Base-by-base conservation (phyloP, 1,140 invertebrate species). In the Kradibia gibbosae region DNA sequence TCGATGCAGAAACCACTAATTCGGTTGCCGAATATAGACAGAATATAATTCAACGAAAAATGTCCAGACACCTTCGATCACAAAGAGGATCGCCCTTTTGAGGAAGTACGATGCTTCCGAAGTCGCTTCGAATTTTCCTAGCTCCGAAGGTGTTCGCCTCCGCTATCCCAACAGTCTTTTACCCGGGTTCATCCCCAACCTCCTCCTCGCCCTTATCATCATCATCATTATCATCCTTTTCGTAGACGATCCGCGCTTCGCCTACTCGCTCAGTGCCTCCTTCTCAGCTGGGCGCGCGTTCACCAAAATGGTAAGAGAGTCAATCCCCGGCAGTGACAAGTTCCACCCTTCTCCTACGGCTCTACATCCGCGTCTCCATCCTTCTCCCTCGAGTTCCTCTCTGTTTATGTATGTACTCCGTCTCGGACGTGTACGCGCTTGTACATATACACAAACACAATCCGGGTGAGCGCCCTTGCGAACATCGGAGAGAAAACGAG, bases 241-340 rank as follows among this genome's bases (percentile, higher is more conserved):
- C n/a, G n/a, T n/a, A n/a, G n/a, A 15, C 67, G 8, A 2, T 36
- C 55, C 34, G 39, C 13, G 0, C 17, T 34, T 22, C 28, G 67
- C 22, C 36, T 28, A 34, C 53, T 11, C 39, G 31, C 71, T 60
- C 48, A 25, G 71, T 65, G 82, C 71, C 62, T 79, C 57, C 71
- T 75, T 83, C 78, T 79, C 74, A 82, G 80, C 74, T 57, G 20
- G 22, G 39, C 78, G 50, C 28, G 70, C 82, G 89, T 90, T 90
- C 88, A 85, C 89, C 89, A 90, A 90, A 89, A 90, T 90, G 89
- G 89, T 87, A 88, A 85, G 85, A 77, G 72, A 83, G 81, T 85
- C 86, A 87, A 87, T 87, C 86, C 82, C 82, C 85, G 60, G 67
- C 75, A 71, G 78, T 83, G 83, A 76, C 81, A 82, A 82, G 79